Base-by-base conservation (phyloP, 1,140 invertebrate genomes). In the Phortica variegata region DNA sequence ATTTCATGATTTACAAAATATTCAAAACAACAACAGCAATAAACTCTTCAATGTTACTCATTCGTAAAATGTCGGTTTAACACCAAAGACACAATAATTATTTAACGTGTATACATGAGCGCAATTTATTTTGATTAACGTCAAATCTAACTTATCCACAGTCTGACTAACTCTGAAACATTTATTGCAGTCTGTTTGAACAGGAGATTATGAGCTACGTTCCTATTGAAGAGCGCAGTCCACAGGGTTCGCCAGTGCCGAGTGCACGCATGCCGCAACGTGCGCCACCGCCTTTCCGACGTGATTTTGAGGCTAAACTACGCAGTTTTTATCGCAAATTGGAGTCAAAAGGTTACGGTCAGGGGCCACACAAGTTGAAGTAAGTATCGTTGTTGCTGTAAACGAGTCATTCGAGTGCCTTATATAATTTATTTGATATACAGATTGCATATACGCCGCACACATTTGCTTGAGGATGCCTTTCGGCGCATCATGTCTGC, bases 171-270 rank as follows among this genome's bases (percentile, higher is more conserved):
- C n/a, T n/a, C n/a, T n/a, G n/a, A n/a, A n/a, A n/a, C n/a, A n/a
- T n/a, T n/a, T n/a, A n/a, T n/a, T 85, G 23, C 82, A 95, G 93
- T 82, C 84, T 96, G 60, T 97, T 96, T 81, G 93, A 97, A 77
- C 91, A 96, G 83, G 94, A 97, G 82, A 96, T 97, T 66, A 96
- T 96, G 93, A 94, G 91, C 45, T 96, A 95, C 79, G 90, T 96
- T 65, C 93, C 93, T 52, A 87, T 88, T 45, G 84, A 81, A 59
- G 81, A 84, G 68, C 72, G 83, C 52, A 76, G 81, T 75, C 75
- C 68, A 41, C 66, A 63, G 66, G 75, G 65, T 61, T 71, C 68
- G 62, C 72, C 61, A 37, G 65, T 77, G 13, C 65, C 75, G 1
- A 36, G 90, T 87, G 48, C 80, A 87, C 54, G 84, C 86, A 52